Percentiles rank a stretch among this genome's conserved stretches.
Conservation (phyloP, 1,140 invertebrate species). For the Drosophila suzukii region DNA sequence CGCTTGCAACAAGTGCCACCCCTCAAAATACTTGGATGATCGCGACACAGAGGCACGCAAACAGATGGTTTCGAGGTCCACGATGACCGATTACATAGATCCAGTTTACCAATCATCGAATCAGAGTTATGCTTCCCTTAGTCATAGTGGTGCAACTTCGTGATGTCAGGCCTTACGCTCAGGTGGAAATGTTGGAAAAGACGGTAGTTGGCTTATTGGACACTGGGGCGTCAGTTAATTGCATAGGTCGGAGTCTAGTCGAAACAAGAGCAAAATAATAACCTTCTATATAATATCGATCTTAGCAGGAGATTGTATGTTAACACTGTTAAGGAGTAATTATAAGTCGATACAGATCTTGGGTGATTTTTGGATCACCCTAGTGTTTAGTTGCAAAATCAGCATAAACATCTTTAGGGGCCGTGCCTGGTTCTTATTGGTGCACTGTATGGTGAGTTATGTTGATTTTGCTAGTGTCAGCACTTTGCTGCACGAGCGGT, state of each 20-base stretch:
- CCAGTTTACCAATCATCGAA: not conserved
- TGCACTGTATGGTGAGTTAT: too few relatives aligned
- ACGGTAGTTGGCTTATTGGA: not conserved
- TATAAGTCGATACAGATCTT: too few relatives aligned
- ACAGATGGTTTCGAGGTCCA: not conserved
- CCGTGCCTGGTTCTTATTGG: too few relatives aligned
- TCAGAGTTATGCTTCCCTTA: too few relatives aligned
- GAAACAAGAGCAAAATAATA: not conserved
- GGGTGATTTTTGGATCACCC: too few relatives aligned
- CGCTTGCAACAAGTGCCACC: not conserved
- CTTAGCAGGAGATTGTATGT: too few relatives aligned
- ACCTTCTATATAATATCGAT: not conserved
- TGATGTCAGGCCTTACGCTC: too few relatives aligned
- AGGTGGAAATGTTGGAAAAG: not conserved
- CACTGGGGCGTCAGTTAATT: not conserved
- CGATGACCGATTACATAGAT: not conserved
- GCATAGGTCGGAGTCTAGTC: not conserved
- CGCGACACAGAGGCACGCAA: not conserved
- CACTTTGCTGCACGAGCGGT: too few relatives aligned
- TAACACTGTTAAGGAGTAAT: too few relatives aligned
- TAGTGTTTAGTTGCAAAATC: too few relatives aligned
- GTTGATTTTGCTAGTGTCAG: too few relatives aligned
- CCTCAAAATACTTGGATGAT: not conserved
- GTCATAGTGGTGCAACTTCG: not conserved
- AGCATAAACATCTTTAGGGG: too few relatives aligned